A percentile compares a stretch with the other conserved stretches of the same genome.
phyloP scores from a whole-genome alignment of 2,888 invertebrate species.

The Sarcophaga caerulescens region DNA sequence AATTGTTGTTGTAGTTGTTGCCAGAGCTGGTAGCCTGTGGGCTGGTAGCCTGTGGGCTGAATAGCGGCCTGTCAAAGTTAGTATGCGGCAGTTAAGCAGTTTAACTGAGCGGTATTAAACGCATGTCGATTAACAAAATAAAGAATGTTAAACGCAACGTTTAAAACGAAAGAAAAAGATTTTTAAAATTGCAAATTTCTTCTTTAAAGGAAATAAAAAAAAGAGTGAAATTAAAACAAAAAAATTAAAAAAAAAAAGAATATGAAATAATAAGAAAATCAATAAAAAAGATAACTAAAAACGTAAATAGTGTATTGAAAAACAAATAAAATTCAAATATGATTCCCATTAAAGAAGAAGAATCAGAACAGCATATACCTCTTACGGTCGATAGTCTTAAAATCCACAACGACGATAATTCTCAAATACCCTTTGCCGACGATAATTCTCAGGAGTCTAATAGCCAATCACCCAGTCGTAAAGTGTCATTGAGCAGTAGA shows the following conservation, averaged over 20 bases:
- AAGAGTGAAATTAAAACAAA: slow-evolving; percentile 24
- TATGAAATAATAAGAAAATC: neutral
- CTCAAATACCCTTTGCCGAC: slow-evolving; percentile 55
- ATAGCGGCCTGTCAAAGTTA: slow-evolving; percentile 16
- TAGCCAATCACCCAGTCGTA: slow-evolving; percentile 10
- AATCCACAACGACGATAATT: neutral
- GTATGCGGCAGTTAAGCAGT: slow-evolving; percentile 43
- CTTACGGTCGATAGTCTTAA: slow-evolving; percentile 37
- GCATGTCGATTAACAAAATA: slow-evolving; percentile 41
- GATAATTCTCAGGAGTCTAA: slow-evolving; percentile 24
- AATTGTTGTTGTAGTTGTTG: slow-evolving; percentile 25
- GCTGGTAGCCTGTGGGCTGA: too few species aligned
- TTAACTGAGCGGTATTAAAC: slow-evolving; percentile 49
- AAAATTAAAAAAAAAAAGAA: neutral
- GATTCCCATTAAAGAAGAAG: slow-evolving; percentile 47
- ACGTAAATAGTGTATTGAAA: neutral
- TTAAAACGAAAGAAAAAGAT: slow-evolving; percentile 2
- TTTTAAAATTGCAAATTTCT: slow-evolving; percentile 12
- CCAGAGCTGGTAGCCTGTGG: slow-evolving; percentile 17
- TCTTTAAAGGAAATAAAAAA: slow-evolving; percentile 3
- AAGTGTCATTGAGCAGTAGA: slow-evolving; percentile 39
- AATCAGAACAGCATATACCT: slow-evolving; percentile 33
- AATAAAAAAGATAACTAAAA: slow-evolving; percentile 10
- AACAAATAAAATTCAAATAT: slow-evolving; percentile 26
- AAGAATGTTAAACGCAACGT: slow-evolving; percentile 24